Conservation (phyloP, 1,140 invertebrate species). For the Apis cerana region DNA sequence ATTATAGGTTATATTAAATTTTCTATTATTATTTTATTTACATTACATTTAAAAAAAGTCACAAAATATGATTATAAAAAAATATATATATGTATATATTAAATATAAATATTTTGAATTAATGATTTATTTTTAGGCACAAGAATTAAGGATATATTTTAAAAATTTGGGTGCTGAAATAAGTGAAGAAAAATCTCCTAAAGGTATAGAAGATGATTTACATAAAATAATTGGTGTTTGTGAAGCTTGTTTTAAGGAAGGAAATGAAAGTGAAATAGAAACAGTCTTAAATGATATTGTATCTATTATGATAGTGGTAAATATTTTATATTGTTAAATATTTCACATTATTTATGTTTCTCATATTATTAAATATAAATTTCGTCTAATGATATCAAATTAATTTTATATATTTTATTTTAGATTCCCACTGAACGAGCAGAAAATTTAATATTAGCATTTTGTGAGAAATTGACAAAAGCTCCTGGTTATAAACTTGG, state of each 20-base stretch:
- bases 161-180: constrained; percentile 96
- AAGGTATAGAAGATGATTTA: constrained; percentile 95
- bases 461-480: constrained; percentile 97
- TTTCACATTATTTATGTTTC: no score
- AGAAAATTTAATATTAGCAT: constrained; percentile 94
- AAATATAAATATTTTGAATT: constrained; percentile 8
- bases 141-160: constrained; percentile 93
- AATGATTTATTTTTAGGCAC: constrained; percentile 84
- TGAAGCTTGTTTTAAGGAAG: constrained; percentile 94
- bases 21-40: constrained; percentile 18
- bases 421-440: constrained; percentile 92
- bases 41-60: no score
- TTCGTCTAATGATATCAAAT: neutral
- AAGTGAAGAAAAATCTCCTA: constrained; percentile 92
- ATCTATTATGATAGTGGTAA: constrained; percentile 94
- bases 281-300: constrained; percentile 94
- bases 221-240: constrained; percentile 97
- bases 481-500: constrained; percentile 92
- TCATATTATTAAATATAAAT: no score
- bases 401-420: constrained; percentile 63
- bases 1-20: constrained; percentile 15
- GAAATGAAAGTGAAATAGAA: constrained; percentile 90
- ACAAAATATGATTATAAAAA: no score
- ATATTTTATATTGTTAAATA: constrained; percentile 66
- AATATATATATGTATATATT: neutral